phyloP scores from a whole-genome alignment of 2,888 invertebrate genomes.

The Hirtodrosophila trivittata region DNA sequence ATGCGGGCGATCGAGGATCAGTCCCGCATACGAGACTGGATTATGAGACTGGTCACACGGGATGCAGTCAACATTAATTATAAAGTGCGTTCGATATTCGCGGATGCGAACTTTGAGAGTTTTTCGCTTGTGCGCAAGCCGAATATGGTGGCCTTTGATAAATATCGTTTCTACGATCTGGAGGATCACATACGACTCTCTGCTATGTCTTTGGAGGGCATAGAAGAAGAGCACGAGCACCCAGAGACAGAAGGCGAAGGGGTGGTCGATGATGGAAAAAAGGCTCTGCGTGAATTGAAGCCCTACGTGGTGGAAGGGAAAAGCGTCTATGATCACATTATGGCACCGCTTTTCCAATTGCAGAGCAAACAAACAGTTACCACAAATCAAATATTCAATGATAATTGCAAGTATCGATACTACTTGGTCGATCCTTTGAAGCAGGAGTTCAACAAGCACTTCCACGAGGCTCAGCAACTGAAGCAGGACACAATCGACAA shows the following conservation, averaged over 20 bases:
- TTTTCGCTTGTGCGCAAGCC: slow-evolving; percentile 59
- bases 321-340: slow-evolving; percentile 69
- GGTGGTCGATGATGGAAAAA: not conserved
- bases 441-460: slow-evolving; percentile 76
- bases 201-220: slow-evolving; percentile 36
- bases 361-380: slow-evolving; percentile 69
- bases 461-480: slow-evolving; percentile 67
- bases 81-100: slow-evolving; percentile 74
- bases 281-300: slow-evolving; percentile 30
- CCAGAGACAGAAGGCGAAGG: not conserved
- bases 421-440: slow-evolving; percentile 68
- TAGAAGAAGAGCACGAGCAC: not conserved
- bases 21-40: slow-evolving; percentile 76
- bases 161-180: slow-evolving; percentile 77
- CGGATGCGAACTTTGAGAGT: slow-evolving; percentile 74
- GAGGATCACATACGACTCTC: slow-evolving; percentile 61
- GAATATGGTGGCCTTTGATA: slow-evolving; percentile 54
- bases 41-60: slow-evolving; percentile 54
- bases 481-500: slow-evolving; percentile 74
- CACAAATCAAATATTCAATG: slow-evolving; percentile 74
- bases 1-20: slow-evolving; percentile 71
- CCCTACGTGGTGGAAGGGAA: slow-evolving; percentile 56
- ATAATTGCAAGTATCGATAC: slow-evolving; percentile 62
- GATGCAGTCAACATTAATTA: slow-evolving; percentile 62
- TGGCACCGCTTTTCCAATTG: slow-evolving; percentile 69